Evolutionary conservation across 2,797 vertebrate species (phyloP).

Genomic region (Acanthiza pusilla): DNA sequence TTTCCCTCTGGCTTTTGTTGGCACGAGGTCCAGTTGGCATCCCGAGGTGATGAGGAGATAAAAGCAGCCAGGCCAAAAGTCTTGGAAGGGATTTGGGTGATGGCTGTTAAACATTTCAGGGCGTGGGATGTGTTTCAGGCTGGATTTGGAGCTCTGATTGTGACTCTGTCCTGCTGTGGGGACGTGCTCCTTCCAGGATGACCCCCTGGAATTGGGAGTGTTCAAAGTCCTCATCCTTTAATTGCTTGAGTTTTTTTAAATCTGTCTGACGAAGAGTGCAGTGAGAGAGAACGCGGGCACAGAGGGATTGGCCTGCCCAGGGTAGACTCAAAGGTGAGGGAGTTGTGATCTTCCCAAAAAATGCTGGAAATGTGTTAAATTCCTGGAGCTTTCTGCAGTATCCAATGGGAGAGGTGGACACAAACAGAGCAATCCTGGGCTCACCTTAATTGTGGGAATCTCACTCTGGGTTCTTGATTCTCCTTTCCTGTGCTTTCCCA

Average conservation of each 20-base stretch:
- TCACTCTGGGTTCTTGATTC: background rate
- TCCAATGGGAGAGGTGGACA: fast-evolving
- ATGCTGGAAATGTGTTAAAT: background rate
- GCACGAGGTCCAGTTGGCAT: background rate
- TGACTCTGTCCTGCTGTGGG: background rate
- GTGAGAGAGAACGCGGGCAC: fast-evolving
- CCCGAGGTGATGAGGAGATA: background rate
- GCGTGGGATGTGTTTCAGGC: fast-evolving
- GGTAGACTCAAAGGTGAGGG: background rate
- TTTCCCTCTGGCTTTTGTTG: background rate
- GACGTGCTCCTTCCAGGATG: background rate
- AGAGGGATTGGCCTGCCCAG: background rate
- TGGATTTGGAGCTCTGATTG: background rate
- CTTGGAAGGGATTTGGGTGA: background rate
- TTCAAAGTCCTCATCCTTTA: background rate
- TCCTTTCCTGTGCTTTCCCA: background rate
- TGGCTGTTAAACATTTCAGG: background rate
- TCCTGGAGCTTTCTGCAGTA: background rate
- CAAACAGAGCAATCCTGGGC: fast-evolving
- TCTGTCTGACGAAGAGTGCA: background rate
- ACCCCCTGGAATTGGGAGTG: background rate
- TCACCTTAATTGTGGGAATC: background rate
- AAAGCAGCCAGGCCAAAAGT: background rate
- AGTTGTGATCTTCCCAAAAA: background rate
- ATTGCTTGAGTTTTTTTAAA: background rate